Evolutionary conservation across 1,140 invertebrate species (phyloP).

Genomic region (Streblospio benedicti): DNA sequence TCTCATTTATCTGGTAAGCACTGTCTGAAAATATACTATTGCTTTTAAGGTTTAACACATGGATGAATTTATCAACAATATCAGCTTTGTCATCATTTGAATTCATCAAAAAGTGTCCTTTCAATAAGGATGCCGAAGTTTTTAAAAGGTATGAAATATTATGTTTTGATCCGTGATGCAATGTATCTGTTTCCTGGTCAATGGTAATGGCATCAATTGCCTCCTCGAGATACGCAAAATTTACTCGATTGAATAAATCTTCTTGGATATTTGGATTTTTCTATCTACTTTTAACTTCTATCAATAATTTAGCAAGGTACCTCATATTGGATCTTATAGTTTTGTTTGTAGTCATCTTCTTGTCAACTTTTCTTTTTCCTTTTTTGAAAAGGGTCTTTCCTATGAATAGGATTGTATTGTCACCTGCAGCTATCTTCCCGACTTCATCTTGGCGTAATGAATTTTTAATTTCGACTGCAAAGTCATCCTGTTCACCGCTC

Average conservation of each 20-base stretch:
- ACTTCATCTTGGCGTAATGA: too few relatives aligned
- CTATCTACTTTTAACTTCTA: not conserved
- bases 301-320: not conserved
- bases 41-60: not conserved
- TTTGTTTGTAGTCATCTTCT: not conserved
- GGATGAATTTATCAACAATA: not conserved
- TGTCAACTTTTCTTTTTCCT: not conserved
- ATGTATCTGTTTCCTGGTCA: too few relatives aligned
- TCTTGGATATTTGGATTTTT: too few relatives aligned
- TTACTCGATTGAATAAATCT: too few relatives aligned
- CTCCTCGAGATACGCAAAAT: too few relatives aligned
- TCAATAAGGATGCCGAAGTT: too few relatives aligned
- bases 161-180: too few relatives aligned
- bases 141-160: too few relatives aligned
- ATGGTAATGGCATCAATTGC: too few relatives aligned
- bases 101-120: not conserved
- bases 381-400: not conserved
- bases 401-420: not conserved
- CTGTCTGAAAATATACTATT: not conserved
- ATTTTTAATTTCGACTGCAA: too few relatives aligned
- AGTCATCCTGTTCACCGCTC: too few relatives aligned
- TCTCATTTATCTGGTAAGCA: not conserved
- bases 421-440: not conserved
- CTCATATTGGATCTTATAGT: not conserved
- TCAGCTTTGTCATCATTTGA: not conserved